Evolutionary conservation across 2,888 invertebrate species (phyloP).

Genomic region (Melinaea marsaeus): DNA sequence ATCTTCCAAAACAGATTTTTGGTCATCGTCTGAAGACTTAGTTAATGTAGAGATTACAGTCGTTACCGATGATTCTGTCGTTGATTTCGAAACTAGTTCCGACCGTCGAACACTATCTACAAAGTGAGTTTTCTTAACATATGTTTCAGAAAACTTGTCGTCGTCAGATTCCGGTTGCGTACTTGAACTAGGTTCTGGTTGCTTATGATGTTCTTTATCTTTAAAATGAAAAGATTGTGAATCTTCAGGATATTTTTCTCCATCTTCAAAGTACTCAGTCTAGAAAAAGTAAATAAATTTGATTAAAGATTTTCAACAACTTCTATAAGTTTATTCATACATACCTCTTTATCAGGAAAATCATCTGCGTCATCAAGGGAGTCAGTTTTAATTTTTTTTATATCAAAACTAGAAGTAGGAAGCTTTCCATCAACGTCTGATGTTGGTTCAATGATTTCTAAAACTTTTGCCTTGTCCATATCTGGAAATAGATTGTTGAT

Average conservation of each 20-base stretch:
- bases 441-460: conserved; percentile 73
- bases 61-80: conserved; percentile 71
- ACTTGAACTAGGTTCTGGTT: conserved; percentile 43
- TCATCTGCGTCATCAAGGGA: conserved; percentile 75
- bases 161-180: conserved; percentile 37
- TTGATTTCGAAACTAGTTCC: conserved; percentile 68
- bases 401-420: conserved; percentile 63
- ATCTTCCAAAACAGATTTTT: conserved; percentile 68
- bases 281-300: conserved; percentile 33
- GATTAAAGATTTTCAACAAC: neutral
- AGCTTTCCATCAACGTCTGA: conserved; percentile 65
- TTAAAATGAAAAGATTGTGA: conserved; percentile 35
- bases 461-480: conserved; percentile 74
- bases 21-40: conserved; percentile 71
- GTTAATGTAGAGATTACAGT: conserved; percentile 69
- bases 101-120: conserved; percentile 54
- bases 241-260: conserved; percentile 50
- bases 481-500: conserved; percentile 42
- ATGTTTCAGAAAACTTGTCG: conserved; percentile 44
- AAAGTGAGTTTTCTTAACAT: conserved; percentile 53
- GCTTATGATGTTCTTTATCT: conserved; percentile 37
- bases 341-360: conserved; percentile 74
- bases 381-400: conserved; percentile 69
- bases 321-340: neutral
- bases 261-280: conserved; percentile 63